Conservation (phyloP, 2,797 vertebrate genomes). For the Centropyge bicolor region DNA sequence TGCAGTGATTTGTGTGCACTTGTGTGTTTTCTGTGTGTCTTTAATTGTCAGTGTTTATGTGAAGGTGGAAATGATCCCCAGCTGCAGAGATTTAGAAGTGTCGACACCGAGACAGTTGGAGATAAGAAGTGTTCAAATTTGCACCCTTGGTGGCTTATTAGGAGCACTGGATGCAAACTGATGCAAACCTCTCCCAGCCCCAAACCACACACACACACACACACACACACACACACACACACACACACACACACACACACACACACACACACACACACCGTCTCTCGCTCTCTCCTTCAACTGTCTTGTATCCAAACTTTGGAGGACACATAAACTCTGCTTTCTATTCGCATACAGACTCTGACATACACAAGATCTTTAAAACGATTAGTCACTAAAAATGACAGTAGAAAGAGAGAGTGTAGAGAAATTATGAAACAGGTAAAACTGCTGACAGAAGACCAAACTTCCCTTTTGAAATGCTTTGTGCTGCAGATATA, state of each 20-base stretch:
- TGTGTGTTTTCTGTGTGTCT: not conserved
- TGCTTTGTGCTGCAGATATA: not conserved
- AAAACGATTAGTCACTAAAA: slow-evolving; percentile 6
- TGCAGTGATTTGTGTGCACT: not conserved
- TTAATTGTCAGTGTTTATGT: not conserved
- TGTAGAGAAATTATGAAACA: not conserved
- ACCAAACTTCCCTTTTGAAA: not conserved
- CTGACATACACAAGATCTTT: not conserved
- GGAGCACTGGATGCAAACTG: slow-evolving; percentile 10
- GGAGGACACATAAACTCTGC: not conserved
- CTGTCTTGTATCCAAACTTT: not conserved
- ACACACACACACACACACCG: not conserved
- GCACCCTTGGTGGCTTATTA: slow-evolving; percentile 30
- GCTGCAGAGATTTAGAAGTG: slow-evolving; percentile 17
- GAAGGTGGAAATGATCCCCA: slow-evolving; percentile 6
- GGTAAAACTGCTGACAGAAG: not conserved
- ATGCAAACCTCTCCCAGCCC: slow-evolving; percentile 10
- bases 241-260: not conserved
- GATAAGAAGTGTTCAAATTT: slow-evolving; percentile 18
- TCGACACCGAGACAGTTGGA: slow-evolving; percentile 24
- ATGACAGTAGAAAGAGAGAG: not conserved
- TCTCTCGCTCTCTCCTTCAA: not conserved
- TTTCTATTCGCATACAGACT: not conserved
- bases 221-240: too few species aligned
- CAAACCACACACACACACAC: slow-evolving; percentile 1